Evolutionary conservation across 2,888 invertebrate species (phyloP).

Genomic region (Calliphora vomitoria): DNA sequence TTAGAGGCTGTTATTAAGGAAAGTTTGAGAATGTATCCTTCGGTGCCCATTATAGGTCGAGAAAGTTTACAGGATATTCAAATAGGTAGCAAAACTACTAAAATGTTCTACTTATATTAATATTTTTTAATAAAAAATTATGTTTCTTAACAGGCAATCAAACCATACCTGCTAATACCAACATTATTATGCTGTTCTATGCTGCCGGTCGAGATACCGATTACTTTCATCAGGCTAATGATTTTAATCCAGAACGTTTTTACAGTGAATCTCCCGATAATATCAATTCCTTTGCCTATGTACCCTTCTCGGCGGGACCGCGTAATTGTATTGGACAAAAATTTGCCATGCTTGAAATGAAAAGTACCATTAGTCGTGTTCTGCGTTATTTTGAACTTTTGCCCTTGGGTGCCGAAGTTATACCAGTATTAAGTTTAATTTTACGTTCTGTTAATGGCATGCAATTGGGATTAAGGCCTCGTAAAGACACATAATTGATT

Average conservation of each 20-base stretch:
- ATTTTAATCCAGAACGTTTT: conserved; percentile 81
- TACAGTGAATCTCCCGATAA: conserved; percentile 83
- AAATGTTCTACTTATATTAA: too few species aligned
- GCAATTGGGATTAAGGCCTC: conserved; percentile 78
- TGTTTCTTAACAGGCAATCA: conserved; percentile 77
- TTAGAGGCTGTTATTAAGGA: conserved; percentile 89
- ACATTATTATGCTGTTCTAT: conserved; percentile 78
- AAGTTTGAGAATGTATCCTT: conserved; percentile 87
- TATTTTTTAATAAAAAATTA: not conserved
- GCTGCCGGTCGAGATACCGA: conserved; percentile 79
- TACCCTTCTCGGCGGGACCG: conserved; percentile 88
- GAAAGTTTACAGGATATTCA: conserved; percentile 85
- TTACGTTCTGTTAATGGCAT: conserved; percentile 79
- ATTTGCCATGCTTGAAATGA: conserved; percentile 82
- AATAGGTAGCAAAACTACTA: conserved; percentile 84
- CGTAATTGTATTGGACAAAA: conserved; percentile 85
- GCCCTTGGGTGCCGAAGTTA: conserved; percentile 78
- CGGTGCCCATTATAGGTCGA: conserved; percentile 87
- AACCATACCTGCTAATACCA: conserved; percentile 78
- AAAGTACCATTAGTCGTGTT: conserved; percentile 79
- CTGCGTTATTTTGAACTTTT: conserved; percentile 79
- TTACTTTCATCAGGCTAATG: conserved; percentile 79
- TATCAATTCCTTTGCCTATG: conserved; percentile 83
- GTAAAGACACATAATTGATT: not conserved
- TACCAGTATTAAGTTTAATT: conserved; percentile 77